Evolutionary conservation across 2,113 vertebrate genomes (phyloP), one percentile per base, ranked within the genome.

Genomic region (Setophaga kirtlandii): DNA sequence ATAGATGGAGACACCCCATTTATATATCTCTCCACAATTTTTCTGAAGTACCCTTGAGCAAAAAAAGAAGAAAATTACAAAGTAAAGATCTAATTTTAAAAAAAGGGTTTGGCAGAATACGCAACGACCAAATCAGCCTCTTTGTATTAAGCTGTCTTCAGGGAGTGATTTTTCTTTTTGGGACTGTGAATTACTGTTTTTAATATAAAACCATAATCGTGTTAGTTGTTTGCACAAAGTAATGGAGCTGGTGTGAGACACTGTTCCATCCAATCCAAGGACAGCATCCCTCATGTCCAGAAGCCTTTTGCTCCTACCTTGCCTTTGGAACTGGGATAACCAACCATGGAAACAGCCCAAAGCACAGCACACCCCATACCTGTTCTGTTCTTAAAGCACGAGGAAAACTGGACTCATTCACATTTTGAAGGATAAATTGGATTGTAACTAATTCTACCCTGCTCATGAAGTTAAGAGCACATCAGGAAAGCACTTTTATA

Each of bases 131-230:
- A 89, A 90, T 74, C 85, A 93, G 56, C 76, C 88, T 78, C 77
- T 88, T 90, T 84, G 73, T 92, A 68, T 93, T 87, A 86, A 90
- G 56, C 25, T 90, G 79, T 96, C 92, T 95, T 94, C 64, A 79
- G 90, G 94, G 85, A 95, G 75, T 4, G 39, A 44, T 78, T 95
- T 91, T 55, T 83, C 55, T 71, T 83, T 69, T 86, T 87, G 88
- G 92, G 90, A 92, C 90, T 90, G 31, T 87, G 95, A 97, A 93
- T 95, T 95, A 95, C 92, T 93, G 94, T 83, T 96, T 96, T 97
- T 96, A 95, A 96, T 95, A 95, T 91, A 95, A 86, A 92, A 87
- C 28, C 25, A 39, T 93, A 90, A 94, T 92, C 4, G 0, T 75
- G 83, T 94, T 96, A 87, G 76, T 75, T 92, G 69, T 93, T 96